Base-by-base conservation (phyloP, 2,113 vertebrate species). In the Dicerorhinus sumatrensis region DNA sequence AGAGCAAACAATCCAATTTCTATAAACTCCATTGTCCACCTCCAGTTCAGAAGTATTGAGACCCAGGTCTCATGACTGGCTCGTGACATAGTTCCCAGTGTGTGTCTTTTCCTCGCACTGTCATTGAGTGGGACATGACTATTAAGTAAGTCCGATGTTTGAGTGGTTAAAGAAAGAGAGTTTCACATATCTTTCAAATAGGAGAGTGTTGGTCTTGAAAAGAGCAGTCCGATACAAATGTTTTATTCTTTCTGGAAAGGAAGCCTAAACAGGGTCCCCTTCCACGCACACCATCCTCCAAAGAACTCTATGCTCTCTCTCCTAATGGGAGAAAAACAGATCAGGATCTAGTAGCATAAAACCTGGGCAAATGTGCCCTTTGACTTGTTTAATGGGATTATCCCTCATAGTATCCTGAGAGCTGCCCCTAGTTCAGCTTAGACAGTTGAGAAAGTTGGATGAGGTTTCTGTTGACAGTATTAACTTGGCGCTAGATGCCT, bases 381-480 rank as follows among this genome's bases (percentile, higher is more conserved):
- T 83, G 90, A 46, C 67, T 89, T 72, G 36, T 85, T 63, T 92
- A 46, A 60, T 84, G 23, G 46, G 77, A 7, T 96, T 72, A 73
- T 23, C 63, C 36, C 72, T 94, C 33, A 23, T 51, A 31, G 31
- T n/a, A 79, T 82, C 48, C 51, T 62, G 56, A 93, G 73, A 96
- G 56, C 31, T 86, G 77, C 46, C 46, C 85, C 73, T 79, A 39
- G 20, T 93, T 96, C 88, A 95, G 39, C 87, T 56, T 33, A 73
- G n/a, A 48, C 65, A 80, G 85, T 86, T 94, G 62, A 89, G 70
- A 96, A 92, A 87, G 54, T 89, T 98, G 94, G 88, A 96, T 83
- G 33, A 9, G 65, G 7, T 96, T 98, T 96, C 72, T 95, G 81
- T 88, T 97, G 97, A 95, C 91, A 96, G 58, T 84, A 76, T 27